Base-by-base conservation (phyloP, 2,113 vertebrate species). In the Phainopepla nitens region DNA sequence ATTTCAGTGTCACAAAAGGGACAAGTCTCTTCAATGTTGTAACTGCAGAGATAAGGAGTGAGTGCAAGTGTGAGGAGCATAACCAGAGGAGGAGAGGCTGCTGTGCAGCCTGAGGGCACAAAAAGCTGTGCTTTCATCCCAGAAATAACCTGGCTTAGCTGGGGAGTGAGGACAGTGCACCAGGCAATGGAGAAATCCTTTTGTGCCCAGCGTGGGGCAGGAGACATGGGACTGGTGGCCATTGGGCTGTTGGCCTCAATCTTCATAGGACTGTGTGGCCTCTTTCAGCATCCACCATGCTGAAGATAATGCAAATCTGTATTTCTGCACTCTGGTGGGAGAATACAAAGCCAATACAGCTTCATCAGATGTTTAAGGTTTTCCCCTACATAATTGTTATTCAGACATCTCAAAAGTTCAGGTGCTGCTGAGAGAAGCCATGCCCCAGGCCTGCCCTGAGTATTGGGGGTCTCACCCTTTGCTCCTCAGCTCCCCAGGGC, bases 181-280 rank as follows among this genome's bases (percentile, higher is more conserved):
- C 7, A 61, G 42, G 50, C 49, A 89, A 41, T 35, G 29, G 41
- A 82, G 58, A 50, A 86, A 53, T 14, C 19, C 15, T 71, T 85
- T 39, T 3, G 17, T 57, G 21, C 39, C 49, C 1, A 3, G 6
- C 20, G 15, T 36, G 53, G 22, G 27, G 42, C 24, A 45, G 66
- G 35, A 78, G 39, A 76, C 20, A 25, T 58, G 49, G 29, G 19
- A 31, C 47, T 45, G 42, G 13, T 73, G 36, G n/a, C n/a, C 27
- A 9, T 1, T 72, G 58, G 7, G 9, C 18, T 87, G 13, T 21
- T 51, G 35, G n/a, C 50, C 61, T 82, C 0, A 0, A 21, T 68
- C 22, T 88, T 62, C 11, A 11, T 15, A 20, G 47, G 33, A 33
- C 62, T 66, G 10, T 0, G 0, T 33, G 80, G 42, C 68, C 13